Percentiles rank a stretch among this genome's conserved stretches.
Conservation (phyloP, 1,140 invertebrate species). For the Panagrolaimus sp. region DNA sequence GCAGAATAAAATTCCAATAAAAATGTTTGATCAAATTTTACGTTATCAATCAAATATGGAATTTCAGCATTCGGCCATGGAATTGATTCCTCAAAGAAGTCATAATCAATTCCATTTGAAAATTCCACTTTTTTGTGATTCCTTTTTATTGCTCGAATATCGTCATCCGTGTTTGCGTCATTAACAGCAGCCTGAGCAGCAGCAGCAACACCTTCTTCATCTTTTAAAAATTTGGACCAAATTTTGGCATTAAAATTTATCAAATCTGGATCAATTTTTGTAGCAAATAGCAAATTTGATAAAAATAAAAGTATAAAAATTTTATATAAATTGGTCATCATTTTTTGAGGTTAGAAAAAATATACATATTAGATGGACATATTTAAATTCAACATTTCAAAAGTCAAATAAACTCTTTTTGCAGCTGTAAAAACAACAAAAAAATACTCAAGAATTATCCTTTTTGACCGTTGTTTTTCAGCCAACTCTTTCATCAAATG, state of each 20-base stretch:
- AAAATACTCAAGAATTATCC: too few relatives aligned
- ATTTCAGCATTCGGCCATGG: neutral
- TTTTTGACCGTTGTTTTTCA: too few relatives aligned
- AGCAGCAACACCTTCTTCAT: neutral
- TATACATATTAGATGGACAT: too few relatives aligned
- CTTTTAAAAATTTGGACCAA: neutral
- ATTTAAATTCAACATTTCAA: too few relatives aligned
- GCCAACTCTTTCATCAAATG: too few relatives aligned
- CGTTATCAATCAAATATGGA: slow-evolving; percentile 3
- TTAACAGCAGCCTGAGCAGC: neutral
- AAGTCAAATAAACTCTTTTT: too few relatives aligned
- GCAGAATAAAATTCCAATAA: slow-evolving; percentile 14
- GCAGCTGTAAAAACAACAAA: too few relatives aligned
- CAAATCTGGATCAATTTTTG: neutral
- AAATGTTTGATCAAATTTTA: slow-evolving; percentile 11
- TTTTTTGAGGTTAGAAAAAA: too few relatives aligned
- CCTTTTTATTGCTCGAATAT: neutral
- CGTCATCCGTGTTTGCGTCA: slow-evolving; percentile 1
- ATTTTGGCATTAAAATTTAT: neutral
- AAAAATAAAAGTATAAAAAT: too few relatives aligned
- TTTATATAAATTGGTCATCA: too few relatives aligned
- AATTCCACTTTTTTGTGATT: neutral
- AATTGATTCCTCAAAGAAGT: neutral
- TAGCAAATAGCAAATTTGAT: too few relatives aligned
- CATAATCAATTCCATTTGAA: neutral